Percentiles rank a stretch among this genome's conserved stretches.
These are phyloP conservation scores for Hemibagrus guttatus DNA, from an alignment of 2,797 vertebrate genomes.

Conservation along the genomic window DNA sequence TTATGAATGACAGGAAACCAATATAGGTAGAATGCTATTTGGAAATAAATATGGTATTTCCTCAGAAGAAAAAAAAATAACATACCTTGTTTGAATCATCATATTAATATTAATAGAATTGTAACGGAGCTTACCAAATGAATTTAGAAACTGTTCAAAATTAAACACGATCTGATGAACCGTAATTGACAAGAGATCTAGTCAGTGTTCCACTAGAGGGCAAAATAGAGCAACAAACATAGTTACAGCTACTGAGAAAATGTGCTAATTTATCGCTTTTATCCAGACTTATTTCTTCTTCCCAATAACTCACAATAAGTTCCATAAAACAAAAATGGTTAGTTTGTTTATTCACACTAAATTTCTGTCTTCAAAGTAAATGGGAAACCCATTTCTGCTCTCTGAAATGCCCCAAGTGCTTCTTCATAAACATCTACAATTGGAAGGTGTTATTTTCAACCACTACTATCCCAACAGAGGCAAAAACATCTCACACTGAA, in stretches of 20 bases:
- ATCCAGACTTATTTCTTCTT: too few species aligned
- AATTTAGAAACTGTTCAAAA: background rate
- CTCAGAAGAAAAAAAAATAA: background rate
- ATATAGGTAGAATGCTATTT: background rate
- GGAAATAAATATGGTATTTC: conserved; percentile 11
- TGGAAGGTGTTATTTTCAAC: too few species aligned
- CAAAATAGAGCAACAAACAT: background rate
- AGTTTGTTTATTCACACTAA: too few species aligned
- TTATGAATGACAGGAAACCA: conserved; percentile 16
- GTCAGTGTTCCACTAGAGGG: background rate
- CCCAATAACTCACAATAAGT: too few species aligned
- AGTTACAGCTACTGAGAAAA: background rate
- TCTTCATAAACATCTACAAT: too few species aligned
- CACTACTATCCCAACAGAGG: too few species aligned
- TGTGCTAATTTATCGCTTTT: background rate
- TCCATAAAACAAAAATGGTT: too few species aligned
- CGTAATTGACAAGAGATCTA: background rate
- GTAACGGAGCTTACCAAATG: background rate
- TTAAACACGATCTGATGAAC: background rate
- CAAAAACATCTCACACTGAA: too few species aligned
- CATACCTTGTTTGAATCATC: background rate
- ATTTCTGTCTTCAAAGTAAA: too few species aligned
- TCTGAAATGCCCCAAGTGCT: too few species aligned
- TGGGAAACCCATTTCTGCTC: too few species aligned
- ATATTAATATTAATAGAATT: background rate